Evolutionary conservation across 1,140 invertebrate genomes (phyloP).

Genomic region (Polyergus mexicanus): DNA sequence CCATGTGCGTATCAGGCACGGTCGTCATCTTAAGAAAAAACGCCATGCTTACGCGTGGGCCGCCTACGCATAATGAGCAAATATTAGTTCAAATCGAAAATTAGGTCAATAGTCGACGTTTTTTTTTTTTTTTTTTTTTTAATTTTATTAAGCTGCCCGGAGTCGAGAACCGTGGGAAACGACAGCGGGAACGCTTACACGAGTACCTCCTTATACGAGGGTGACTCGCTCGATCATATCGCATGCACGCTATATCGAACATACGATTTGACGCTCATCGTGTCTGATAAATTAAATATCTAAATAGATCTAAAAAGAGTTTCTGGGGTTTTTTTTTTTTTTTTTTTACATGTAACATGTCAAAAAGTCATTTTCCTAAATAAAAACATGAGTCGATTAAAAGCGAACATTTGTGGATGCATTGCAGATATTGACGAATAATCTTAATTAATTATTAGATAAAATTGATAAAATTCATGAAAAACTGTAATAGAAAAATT

Average conservation of each 20-base stretch:
- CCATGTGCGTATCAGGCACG: neutral
- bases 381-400: neutral
- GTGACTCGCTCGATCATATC: neutral
- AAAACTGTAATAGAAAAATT: too few species aligned
- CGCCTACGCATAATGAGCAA: constrained; percentile 32
- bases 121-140: neutral
- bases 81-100: constrained; percentile 66
- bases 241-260: constrained; percentile 7
- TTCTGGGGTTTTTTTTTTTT: neutral
- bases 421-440: neutral
- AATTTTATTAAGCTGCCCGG: neutral
- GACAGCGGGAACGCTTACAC: constrained; percentile 29
- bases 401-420: neutral
- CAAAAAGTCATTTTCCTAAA: neutral
- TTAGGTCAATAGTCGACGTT: constrained; percentile 58
- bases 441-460: neutral
- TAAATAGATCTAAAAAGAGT: neutral
- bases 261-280: constrained; percentile 4
- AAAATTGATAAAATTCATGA: too few species aligned
- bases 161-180: constrained; percentile 60
- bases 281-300: constrained; percentile 30
- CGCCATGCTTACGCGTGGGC: neutral
- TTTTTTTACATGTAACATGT: neutral
- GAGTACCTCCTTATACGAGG: constrained; percentile 12
- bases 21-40: constrained; percentile 21